Base-by-base conservation (phyloP, 2,113 vertebrate genomes). In the Carassius auratus region DNA sequence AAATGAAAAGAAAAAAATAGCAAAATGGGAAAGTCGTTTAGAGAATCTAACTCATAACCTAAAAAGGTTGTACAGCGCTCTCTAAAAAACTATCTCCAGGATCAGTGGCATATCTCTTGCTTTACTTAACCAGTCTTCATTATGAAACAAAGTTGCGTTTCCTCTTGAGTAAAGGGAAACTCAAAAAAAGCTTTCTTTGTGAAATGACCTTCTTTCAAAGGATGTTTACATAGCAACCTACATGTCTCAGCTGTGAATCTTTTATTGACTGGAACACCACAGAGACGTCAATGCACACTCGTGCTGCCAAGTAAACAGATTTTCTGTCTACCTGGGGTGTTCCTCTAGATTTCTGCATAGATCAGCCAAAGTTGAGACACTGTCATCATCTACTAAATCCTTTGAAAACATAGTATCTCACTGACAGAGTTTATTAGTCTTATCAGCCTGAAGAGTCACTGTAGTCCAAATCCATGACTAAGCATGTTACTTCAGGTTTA, bases 401-500 rank as follows among this genome's bases (percentile, higher is more conserved):
- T 55, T 50, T 76, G 23, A 17, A 55, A 17, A 15, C 48, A 52
- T 26, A 73, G 36, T 64, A 33, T 21, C 36, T 9, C 48, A 38
- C 4, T 8, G 6, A 57, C 81, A 68, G 59, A n/a, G 17, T 80
- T 64, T n/a, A 81, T 52, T 68, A 33, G 80, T 81, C 80, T 66
- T 23, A 9, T 81, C 26, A 68, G 80, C 50, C 80, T 81, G 62
- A 68, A 68, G n/a, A 66, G 45, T 81, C 79, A 81, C 45, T 66
- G 45, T 21, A 69, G 80, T 68, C 23, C 1, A 83, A 55, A 74
- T 42, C 68, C 33, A 14, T 57, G 33, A 71, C 50, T 55, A 57
- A 69, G 59, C 81, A 3, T 42, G 68, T 83, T 83, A 38, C 68
- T 26, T 36, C 81, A 83, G 68, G 52, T 73, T 55, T 59, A 26